Percentiles rank a stretch among this genome's conserved stretches.
phyloP scores from a whole-genome alignment of 2,113 vertebrate species.

The Zosterops borbonicus region DNA sequence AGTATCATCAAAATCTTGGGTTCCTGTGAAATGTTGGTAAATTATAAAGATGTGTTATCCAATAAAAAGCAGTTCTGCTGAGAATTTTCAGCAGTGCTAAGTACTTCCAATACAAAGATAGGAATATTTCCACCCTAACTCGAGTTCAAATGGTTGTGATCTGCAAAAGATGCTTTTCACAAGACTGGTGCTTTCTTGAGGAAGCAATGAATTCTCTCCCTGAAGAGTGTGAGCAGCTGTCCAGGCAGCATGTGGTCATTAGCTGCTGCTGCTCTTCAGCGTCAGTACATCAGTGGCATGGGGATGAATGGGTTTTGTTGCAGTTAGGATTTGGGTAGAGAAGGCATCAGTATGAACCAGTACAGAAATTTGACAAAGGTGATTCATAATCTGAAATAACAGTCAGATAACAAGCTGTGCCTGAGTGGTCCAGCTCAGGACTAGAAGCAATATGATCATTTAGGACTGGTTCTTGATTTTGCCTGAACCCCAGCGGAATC shows the following conservation, averaged over 20 bases:
- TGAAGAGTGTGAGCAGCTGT: background rate
- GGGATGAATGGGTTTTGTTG: background rate
- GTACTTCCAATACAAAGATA: background rate
- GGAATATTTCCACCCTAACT: background rate
- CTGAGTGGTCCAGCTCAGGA: background rate
- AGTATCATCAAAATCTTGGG: background rate
- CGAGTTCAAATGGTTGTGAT: background rate
- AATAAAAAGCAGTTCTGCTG: background rate
- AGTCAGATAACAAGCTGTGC: background rate
- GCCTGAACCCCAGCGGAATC: background rate
- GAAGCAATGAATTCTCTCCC: background rate
- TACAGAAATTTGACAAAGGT: background rate
- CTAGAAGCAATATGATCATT: background rate
- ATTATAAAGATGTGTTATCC: background rate
- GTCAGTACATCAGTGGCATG: accelerated
- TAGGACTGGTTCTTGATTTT: background rate
- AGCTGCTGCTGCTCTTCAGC: background rate
- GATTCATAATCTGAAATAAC: background rate
- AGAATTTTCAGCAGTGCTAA: background rate
- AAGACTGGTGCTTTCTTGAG: background rate
- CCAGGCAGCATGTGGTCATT: background rate
- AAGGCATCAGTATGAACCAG: background rate
- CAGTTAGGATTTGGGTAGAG: background rate
- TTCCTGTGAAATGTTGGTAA: background rate
- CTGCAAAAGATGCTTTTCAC: background rate